Conservation (phyloP, 2,888 invertebrate genomes). For the Aleiodes alternator region DNA sequence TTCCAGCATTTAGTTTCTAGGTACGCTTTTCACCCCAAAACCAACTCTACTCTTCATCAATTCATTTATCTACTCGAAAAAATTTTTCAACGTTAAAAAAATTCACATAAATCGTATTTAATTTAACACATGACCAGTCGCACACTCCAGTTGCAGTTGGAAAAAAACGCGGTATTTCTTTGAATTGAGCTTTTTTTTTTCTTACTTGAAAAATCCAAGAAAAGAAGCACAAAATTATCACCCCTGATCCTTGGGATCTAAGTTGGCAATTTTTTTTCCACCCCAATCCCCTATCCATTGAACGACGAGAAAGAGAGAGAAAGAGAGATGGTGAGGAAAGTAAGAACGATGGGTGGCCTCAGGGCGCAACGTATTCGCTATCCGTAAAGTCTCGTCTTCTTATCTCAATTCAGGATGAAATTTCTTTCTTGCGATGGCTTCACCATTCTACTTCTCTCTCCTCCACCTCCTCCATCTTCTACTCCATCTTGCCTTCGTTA, state of each 20-base stretch:
- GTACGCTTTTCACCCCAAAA: background rate
- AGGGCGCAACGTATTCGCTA: constrained; percentile 46
- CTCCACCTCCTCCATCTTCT: constrained; percentile 22
- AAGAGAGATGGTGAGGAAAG: constrained; percentile 26
- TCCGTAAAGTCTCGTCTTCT: constrained; percentile 47
- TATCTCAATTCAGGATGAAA: constrained; percentile 52
- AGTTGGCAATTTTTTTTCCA: constrained; percentile 40
- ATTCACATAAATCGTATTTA: constrained; percentile 55
- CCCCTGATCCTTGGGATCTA: constrained; percentile 40
- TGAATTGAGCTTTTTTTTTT: constrained; percentile 24
- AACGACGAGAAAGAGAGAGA: background rate
- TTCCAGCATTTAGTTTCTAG: constrained; percentile 8
- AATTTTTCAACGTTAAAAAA: constrained; percentile 35
- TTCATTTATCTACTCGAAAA: background rate
- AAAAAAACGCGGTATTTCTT: constrained; percentile 37
- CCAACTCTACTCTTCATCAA: background rate
- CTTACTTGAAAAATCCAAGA: constrained; percentile 36
- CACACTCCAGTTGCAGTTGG: constrained; percentile 31
- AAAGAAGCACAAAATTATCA: constrained; percentile 42
- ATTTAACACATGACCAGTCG: constrained; percentile 55
- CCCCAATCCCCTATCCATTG: constrained; percentile 25
- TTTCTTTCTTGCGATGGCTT: constrained; percentile 15
- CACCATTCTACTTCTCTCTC: constrained; percentile 25
- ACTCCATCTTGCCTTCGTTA: constrained; percentile 10
- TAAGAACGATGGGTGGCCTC: constrained; percentile 42